Evolutionary conservation across 2,888 invertebrate species (phyloP), one percentile per base, ranked within the genome.

Genomic region (Cepaea hortensis): DNA sequence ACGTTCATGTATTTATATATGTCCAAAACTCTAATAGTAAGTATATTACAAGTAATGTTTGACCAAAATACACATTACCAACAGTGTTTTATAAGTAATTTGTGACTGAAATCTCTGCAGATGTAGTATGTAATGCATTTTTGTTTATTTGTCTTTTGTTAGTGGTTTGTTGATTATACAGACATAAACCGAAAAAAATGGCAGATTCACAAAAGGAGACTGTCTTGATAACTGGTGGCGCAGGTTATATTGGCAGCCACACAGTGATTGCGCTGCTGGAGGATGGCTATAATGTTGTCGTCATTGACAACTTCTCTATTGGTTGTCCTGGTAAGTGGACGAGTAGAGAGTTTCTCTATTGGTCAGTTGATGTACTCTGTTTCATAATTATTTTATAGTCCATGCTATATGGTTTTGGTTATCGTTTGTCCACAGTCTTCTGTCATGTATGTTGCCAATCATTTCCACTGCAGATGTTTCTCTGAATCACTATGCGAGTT

Each of bases 171-270:
- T 55, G 55, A 11, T 55, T 11, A 48, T 77, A 23, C 35, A 77
- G 48, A 46, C 35, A 15, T 77, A 35, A 46, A 46, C 35, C 9
- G 2, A 20, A 48, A 9, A 23, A 77, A 48, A n/a, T 46, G 20
- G 77, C 23, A 11, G 77, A 72, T n/a, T 72, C 72, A n/a, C 72
- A 23, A 35, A 72, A 35, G 23, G n/a, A 72, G n/a, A 72, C 72
- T 72, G 23, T 72, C 15, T 72, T 99, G 92, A 98, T 99, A 88
- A 98, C 98, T 20, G 99, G 99, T 48, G 99, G 98, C n/a, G 98
- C 98, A 15, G 99, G 99, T 20, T 99, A 98, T 95, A 98, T 99
- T 90, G 99, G 98, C 84, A 98, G 98, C 91, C 99, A 99, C 93
- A 97, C 98, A 88, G 97, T 98, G 48, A 96, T 99, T 77, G 98